Evolutionary conservation across 2,113 vertebrate genomes (phyloP).

Genomic region (Nothobranchius furzeri): DNA sequence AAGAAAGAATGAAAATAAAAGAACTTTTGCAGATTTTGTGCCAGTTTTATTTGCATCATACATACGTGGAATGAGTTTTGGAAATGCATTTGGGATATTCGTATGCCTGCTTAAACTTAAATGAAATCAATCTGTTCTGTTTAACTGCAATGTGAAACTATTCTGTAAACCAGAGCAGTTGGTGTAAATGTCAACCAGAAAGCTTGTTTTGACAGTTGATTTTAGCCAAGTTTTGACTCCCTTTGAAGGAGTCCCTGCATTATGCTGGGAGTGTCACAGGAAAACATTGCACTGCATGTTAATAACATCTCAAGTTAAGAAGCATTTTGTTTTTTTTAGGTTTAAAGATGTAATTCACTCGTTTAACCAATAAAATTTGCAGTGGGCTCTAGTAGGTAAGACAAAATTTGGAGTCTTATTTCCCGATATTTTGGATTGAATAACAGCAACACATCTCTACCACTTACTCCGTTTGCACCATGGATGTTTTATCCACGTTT

Average conservation of each 20-base stretch:
- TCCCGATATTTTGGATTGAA: too few species aligned
- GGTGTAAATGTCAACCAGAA: slow-evolving; percentile 1
- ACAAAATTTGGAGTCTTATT: too few species aligned
- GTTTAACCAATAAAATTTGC: too few species aligned
- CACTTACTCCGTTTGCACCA: too few species aligned
- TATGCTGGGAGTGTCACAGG: background rate
- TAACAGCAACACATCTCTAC: too few species aligned
- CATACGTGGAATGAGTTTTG: background rate
- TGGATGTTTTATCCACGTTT: too few species aligned
- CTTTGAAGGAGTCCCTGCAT: background rate
- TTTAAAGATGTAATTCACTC: too few species aligned
- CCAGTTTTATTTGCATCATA: background rate
- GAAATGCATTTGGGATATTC: background rate
- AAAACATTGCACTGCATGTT: background rate
- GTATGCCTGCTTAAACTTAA: background rate
- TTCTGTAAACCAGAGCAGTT: background rate
- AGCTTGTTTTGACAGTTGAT: slow-evolving; percentile 17
- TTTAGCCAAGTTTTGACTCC: slow-evolving; percentile 17
- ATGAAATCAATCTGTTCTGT: slow-evolving; percentile 12
- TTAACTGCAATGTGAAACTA: background rate
- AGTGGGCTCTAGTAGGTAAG: too few species aligned
- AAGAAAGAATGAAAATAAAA: background rate
- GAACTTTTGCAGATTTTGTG: background rate
- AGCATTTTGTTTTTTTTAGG: too few species aligned
- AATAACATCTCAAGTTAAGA: too few species aligned